phyloP scores from a whole-genome alignment of 2,888 invertebrate species.

The Meiosimyza decipiens region DNA sequence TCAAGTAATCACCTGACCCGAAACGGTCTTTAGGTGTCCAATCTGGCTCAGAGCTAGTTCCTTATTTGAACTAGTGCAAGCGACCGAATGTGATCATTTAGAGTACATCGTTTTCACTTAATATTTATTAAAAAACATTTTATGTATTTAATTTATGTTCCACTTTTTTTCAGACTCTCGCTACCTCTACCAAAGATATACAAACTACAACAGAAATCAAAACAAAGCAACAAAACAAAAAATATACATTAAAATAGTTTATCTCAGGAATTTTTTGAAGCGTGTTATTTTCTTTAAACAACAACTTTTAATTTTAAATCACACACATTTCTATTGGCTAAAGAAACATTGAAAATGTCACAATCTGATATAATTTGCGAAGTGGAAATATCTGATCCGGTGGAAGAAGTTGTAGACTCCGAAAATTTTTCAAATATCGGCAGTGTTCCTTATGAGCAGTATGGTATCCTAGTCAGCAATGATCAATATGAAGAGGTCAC shows the following conservation, averaged over 20 bases:
- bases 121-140: background rate
- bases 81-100: background rate
- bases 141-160: background rate
- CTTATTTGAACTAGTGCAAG: background rate
- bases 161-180: slow-evolving; percentile 18
- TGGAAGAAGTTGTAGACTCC: slow-evolving; percentile 38
- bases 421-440: slow-evolving; percentile 41
- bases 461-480: slow-evolving; percentile 61
- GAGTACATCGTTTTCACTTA: too few relatives aligned
- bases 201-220: slow-evolving; percentile 4
- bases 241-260: background rate
- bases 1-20: too few relatives aligned
- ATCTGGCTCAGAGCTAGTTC: background rate
- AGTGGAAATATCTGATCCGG: slow-evolving; percentile 40
- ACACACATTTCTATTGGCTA: slow-evolving; percentile 17
- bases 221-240: slow-evolving; percentile 7
- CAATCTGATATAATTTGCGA: slow-evolving; percentile 44
- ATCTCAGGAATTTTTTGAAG: slow-evolving; percentile 32
- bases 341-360: slow-evolving; percentile 38
- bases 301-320: background rate
- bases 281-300: slow-evolving; percentile 13
- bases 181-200: slow-evolving; percentile 30
- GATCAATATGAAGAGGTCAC: slow-evolving; percentile 58
- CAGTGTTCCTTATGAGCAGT: slow-evolving; percentile 55
- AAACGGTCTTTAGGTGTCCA: too few relatives aligned